Conservation (phyloP, 2,797 vertebrate genomes). For the Anableps anableps region DNA sequence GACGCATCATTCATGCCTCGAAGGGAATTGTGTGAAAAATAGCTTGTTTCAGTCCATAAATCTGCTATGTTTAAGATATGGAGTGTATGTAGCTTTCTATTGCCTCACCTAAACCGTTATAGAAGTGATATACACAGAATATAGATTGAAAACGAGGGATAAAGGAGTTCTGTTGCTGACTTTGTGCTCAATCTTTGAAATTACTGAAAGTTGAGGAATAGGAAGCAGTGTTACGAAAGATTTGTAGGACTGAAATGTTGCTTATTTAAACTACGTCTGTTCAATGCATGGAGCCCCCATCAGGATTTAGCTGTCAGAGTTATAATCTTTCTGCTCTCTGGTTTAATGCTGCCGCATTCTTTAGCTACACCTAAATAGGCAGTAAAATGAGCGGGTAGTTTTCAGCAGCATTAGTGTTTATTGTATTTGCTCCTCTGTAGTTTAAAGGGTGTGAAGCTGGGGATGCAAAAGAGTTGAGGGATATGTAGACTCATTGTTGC, state of each 20-base stretch:
- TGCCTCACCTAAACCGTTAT: not conserved
- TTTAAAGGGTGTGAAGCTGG: slow-evolving; percentile 47
- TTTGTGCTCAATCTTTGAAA: slow-evolving; percentile 1
- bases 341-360: slow-evolving; percentile 49
- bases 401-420: slow-evolving; percentile 49
- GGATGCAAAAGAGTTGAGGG: slow-evolving; percentile 34
- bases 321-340: slow-evolving; percentile 59
- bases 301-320: slow-evolving; percentile 63
- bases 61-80: not conserved
- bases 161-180: not conserved
- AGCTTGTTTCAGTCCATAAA: not conserved
- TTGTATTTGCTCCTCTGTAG: slow-evolving; percentile 44
- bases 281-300: slow-evolving; percentile 41
- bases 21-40: not conserved
- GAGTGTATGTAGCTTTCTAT: not conserved
- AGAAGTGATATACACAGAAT: slow-evolving; percentile 1
- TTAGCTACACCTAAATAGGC: slow-evolving; percentile 58
- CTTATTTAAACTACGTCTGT: slow-evolving; percentile 49
- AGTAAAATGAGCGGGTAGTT: slow-evolving; percentile 52
- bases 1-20: not conserved
- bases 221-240: not conserved
- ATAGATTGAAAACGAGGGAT: not conserved
- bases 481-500: slow-evolving; percentile 28
- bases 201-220: slow-evolving; percentile 1
- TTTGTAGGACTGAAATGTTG: slow-evolving; percentile 19